Percentiles rank a stretch among this genome's conserved stretches.
Evolutionary conservation across 2,888 invertebrate species (phyloP).

Genomic region (Drosophila infuscata): DNA sequence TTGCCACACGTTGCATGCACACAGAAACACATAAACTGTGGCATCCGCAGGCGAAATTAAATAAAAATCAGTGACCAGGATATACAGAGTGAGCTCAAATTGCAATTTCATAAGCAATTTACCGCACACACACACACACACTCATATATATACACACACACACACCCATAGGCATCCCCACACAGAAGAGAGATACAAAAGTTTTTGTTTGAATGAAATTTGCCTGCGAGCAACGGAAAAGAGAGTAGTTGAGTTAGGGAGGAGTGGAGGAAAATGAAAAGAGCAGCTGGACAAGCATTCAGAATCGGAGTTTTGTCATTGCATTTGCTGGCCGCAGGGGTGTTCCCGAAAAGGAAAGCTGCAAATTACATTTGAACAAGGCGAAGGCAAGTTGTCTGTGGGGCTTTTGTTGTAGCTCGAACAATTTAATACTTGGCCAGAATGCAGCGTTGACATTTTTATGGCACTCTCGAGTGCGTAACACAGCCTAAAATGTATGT

Average conservation of each 20-base stretch:
- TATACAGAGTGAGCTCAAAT: slow-evolving; percentile 72
- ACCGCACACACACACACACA: slow-evolving; percentile 42
- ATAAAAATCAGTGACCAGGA: slow-evolving; percentile 74
- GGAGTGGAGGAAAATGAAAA: slow-evolving; percentile 23
- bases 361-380: slow-evolving; percentile 76
- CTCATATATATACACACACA: slow-evolving; percentile 20
- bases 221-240: slow-evolving; percentile 48
- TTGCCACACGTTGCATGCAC: background rate
- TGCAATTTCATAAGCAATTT: slow-evolving; percentile 84
- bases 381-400: slow-evolving; percentile 50
- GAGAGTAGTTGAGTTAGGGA: background rate
- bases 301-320: slow-evolving; percentile 52
- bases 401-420: slow-evolving; percentile 52
- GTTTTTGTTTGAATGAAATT: slow-evolving; percentile 65
- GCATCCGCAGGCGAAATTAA: slow-evolving; percentile 71
- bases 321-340: slow-evolving; percentile 49
- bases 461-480: slow-evolving; percentile 66
- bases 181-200: slow-evolving; percentile 47
- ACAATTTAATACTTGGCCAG: slow-evolving; percentile 61
- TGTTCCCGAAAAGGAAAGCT: slow-evolving; percentile 52
- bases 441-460: slow-evolving; percentile 71
- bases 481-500: slow-evolving; percentile 33
- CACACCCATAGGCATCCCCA: slow-evolving; percentile 6
- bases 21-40: slow-evolving; percentile 37
- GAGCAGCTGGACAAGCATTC: slow-evolving; percentile 56